These are phyloP conservation scores for Antechinus flavipes DNA, from an alignment of 2,113 vertebrate genomes.

Conservation along the genomic window DNA sequence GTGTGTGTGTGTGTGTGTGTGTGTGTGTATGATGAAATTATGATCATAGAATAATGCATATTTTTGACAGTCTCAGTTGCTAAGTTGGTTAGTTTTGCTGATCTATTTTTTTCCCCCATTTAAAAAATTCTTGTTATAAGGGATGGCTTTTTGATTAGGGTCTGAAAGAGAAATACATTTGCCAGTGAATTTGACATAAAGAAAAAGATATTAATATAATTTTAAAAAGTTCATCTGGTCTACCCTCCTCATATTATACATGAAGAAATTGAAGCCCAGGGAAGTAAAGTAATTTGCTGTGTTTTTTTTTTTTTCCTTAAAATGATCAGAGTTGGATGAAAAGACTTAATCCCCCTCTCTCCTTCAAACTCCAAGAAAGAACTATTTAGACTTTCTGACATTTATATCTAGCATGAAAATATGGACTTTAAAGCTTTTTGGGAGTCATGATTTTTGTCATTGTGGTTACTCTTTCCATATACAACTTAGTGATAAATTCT, in stretches of 20 bases:
- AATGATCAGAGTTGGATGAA: neutral
- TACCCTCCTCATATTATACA: neutral
- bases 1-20: neutral
- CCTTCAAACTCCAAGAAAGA: neutral
- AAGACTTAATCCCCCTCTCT: neutral
- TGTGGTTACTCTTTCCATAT: neutral
- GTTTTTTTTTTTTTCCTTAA: neutral
- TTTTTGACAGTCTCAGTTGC: neutral
- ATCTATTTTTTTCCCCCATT: neutral
- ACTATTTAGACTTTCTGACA: neutral
- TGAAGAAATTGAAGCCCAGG: neutral
- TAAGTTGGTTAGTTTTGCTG: neutral
- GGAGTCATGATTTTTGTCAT: neutral
- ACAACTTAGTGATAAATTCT: neutral
- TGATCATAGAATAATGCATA: neutral
- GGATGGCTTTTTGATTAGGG: neutral
- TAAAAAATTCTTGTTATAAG: neutral
- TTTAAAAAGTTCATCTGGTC: neutral
- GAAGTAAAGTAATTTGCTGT: neutral
- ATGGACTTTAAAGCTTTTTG: neutral
- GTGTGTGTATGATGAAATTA: neutral
- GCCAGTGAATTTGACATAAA: neutral
- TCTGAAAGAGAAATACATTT: neutral
- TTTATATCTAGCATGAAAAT: neutral
- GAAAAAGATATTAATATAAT: neutral